Evolutionary conservation across 2,888 invertebrate species (phyloP), one percentile per base, ranked within the genome.

Genomic region (Macropis europaea): DNA sequence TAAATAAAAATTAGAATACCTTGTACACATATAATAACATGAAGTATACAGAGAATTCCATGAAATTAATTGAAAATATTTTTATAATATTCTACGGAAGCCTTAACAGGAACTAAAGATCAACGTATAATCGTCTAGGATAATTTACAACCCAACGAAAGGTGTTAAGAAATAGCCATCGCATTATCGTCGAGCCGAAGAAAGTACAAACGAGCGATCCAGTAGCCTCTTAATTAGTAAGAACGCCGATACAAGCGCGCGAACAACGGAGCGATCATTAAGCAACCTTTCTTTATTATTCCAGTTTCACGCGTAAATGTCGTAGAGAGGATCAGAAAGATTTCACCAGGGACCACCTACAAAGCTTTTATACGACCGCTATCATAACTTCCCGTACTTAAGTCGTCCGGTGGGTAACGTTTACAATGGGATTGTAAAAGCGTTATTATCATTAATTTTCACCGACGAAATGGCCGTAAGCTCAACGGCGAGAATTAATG

Each of bases 361-460:
- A 34, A 63, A 30, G 40, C n/a, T n/a, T 22, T 57, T 30, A 28
- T 24, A 26, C 50, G 42, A 59, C 42, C 17, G 28, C 54, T 59
- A 50, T 53, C 54, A 36, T 54, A 28, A 6, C 48, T 47, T 7
- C 17, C 17, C 26, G 30, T 26, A 34, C 50, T 64, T 40, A 26
- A 56, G 40, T 7, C n/a, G n/a, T n/a, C 57, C 38, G 38, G 22
- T 60, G 30, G 17, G 9, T 13, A 28, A 17, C 52, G 17, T 63
- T 78, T 47, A 59, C 48, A 64, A 56, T 40, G 43, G 40, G 57
- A 76, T 48, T 53, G 56, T 73, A 61, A 66, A 67, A 63, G 42
- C 30, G 45, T 79, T 61, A 73, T 69, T 69, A 66, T 69, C 69
- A 53, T 73, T 50, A 69, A 63, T 79, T 76, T 45, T 73, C 66